phyloP scores from a whole-genome alignment of 2,797 vertebrate species.

The Pygocentrus nattereri region DNA sequence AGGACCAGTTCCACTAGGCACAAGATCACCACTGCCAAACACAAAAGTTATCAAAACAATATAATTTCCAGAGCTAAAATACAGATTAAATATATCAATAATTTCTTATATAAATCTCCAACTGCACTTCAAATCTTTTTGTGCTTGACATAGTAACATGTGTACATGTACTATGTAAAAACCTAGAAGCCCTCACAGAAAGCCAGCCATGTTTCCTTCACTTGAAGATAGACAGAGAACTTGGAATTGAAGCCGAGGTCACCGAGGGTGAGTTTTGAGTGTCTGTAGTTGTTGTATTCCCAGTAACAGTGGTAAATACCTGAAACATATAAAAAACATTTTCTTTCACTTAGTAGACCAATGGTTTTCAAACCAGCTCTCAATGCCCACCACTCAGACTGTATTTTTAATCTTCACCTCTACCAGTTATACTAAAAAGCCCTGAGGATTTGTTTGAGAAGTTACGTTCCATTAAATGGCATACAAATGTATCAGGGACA shows the following conservation, averaged over 20 bases:
- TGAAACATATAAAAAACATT: conserved; percentile 22
- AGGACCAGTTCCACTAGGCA: conserved; percentile 67
- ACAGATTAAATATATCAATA: background rate
- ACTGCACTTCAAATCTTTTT: conserved; percentile 56
- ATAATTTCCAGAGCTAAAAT: background rate
- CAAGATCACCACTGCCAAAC: conserved; percentile 73
- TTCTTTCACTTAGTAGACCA: background rate
- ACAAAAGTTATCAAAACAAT: background rate
- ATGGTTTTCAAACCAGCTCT: too few relatives aligned
- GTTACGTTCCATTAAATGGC: too few relatives aligned
- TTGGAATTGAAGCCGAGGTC: conserved; percentile 67
- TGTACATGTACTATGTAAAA: conserved; percentile 54
- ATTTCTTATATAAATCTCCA: background rate
- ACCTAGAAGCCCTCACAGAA: conserved; percentile 65
- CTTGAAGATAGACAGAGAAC: conserved; percentile 61
- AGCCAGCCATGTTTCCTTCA: conserved; percentile 77
- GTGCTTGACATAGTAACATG: conserved; percentile 14
- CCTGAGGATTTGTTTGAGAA: too few relatives aligned
- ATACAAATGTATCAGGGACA: background rate
- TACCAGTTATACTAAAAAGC: too few relatives aligned
- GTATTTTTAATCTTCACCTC: background rate
- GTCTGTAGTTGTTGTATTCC: conserved; percentile 64
- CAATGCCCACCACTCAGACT: too few relatives aligned
- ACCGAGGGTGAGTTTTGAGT: conserved; percentile 51
- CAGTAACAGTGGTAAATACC: conserved; percentile 75